Evolutionary conservation across 23 tunicate species (phyloP), one percentile per base, ranked within the genome.

Genomic region (Diplosoma virens): DNA sequence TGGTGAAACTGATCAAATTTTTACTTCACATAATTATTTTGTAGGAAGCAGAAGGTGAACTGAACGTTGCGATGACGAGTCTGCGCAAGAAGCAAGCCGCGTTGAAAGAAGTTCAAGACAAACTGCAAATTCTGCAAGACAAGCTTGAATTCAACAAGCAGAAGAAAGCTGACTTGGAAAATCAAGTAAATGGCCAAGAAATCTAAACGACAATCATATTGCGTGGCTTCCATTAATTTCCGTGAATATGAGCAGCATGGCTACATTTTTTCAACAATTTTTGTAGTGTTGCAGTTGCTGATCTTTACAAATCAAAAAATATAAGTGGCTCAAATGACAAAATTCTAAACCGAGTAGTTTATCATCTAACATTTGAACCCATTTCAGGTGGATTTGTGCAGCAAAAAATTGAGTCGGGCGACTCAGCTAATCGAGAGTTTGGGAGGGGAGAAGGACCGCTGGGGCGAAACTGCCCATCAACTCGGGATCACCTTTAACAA

Each of bases 381-480:
- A 0, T 33, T 66, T 25, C 48, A 92, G 97, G 98, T 93, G 22
- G 98, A 93, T 41, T 27, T 93, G 30, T 93, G 98, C 78, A 82
- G 89, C 86, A 93, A 93, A 74, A 93, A 93, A 37, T 77, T 93
- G 0, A 28, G 60, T 25, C 86, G 98, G 17, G 98, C 98, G 11
- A 87, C 88, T 0, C 94, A 87, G 71, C 94, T 93, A 21, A 93
- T 93, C 36, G 98, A 82, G 82, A 78, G 89, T 66, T 78, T 93
- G 75, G 98, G 98, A n/a, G 98, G 98, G 55, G 98, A 93, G 77
- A 93, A 93, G 46, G 98, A 79, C 33, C 79, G 98, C 64, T 93
- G 98, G 98, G 83, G 86, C 16, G 94, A 93, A 73, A 84, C 86
- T 5, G 98, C 98, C 28, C 81, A 78, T 2, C 64, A 81, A 21